Conservation (phyloP, 2,888 invertebrate species). For the Aproaerema taeniolella region DNA sequence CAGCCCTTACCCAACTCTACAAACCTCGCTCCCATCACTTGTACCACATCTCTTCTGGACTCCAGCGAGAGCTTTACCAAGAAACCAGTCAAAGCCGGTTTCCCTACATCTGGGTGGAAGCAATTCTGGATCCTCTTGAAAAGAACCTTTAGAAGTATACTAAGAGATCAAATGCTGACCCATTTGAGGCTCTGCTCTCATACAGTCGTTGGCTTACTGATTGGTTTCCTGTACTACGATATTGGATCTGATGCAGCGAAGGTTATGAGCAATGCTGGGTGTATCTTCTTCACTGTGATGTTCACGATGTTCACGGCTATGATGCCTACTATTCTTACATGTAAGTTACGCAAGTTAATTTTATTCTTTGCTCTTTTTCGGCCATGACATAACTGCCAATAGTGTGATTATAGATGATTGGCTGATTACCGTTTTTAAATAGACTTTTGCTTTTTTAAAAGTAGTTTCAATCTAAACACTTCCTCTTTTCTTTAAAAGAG, state of each 20-base stretch:
- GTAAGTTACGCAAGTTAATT: too few relatives aligned
- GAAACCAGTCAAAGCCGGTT: conserved; percentile 81
- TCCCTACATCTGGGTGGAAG: conserved; percentile 88
- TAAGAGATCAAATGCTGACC: conserved; percentile 92
- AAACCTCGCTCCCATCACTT: conserved; percentile 76
- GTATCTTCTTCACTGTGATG: conserved; percentile 96
- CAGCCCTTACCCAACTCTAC: conserved; percentile 49
- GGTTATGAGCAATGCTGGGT: conserved; percentile 96
- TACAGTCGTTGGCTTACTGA: conserved; percentile 91
- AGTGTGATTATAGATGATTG: too few relatives aligned
- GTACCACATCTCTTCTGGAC: conserved; percentile 83
- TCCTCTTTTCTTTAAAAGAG: too few relatives aligned
- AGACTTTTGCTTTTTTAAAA: too few relatives aligned
- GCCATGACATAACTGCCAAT: too few relatives aligned
- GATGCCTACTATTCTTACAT: conserved; percentile 99
- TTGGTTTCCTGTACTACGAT: conserved; percentile 95
- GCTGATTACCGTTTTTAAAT: too few relatives aligned
- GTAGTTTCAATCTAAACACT: too few relatives aligned
- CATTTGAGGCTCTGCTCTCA: conserved; percentile 92
- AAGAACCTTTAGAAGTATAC: conserved; percentile 87
- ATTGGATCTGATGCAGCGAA: conserved; percentile 96
- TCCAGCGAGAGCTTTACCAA: conserved; percentile 85
- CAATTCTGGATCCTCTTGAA: conserved; percentile 94
- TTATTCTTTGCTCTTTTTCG: background rate
- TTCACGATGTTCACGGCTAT: conserved; percentile 98